Base-by-base conservation (phyloP, 2,797 vertebrate genomes). In the Lepilemur septentrionalis region DNA sequence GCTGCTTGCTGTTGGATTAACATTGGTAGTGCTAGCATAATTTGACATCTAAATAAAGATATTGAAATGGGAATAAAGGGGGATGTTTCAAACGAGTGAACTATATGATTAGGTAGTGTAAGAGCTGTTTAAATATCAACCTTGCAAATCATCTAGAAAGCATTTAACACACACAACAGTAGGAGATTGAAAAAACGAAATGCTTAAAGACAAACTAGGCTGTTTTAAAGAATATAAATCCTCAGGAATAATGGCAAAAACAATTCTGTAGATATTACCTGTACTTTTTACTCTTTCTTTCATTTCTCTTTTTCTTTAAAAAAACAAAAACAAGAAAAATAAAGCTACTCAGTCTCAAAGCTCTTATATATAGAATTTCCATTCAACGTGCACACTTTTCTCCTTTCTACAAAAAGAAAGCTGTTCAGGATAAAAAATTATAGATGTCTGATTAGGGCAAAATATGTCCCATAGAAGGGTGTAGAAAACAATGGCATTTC, bases 41-140 rank as follows among this genome's bases (percentile, higher is more conserved):
- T 96, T 69, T 97, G 92, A 96, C 86, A 67, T 89, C 82, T 80
- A 94, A 96, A 97, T 95, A 97, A 95, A 97, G 91, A 96, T 87
- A 95, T 0, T 95, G 76, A 81, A 91, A 63, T 67, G 76, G 72
- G 5, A 18, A 38, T 48, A 83, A 78, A 86, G 80, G 85, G 52
- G 92, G 55, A 93, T 9, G 14, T 81, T 95, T 97, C 65, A 35
- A 90, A 94, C 89, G 67, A 93, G 22, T 65, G 67, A 94, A 81
- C 78, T 91, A 28, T 76, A 50, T 82, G 86, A 94, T 97, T 95
- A 97, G 41, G 38, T 30, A 78, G 43, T 79, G 20, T 72, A 84
- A 95, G 50, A 91, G 48, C 73, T 98, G 70, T 95, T 97, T 94
- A 96, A 97, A 90, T 97, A 96, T 84, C 89, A 97, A 61, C 43